Evolutionary conservation across 1,140 invertebrate species (phyloP).

Genomic region (Monomorium pharaonis): DNA sequence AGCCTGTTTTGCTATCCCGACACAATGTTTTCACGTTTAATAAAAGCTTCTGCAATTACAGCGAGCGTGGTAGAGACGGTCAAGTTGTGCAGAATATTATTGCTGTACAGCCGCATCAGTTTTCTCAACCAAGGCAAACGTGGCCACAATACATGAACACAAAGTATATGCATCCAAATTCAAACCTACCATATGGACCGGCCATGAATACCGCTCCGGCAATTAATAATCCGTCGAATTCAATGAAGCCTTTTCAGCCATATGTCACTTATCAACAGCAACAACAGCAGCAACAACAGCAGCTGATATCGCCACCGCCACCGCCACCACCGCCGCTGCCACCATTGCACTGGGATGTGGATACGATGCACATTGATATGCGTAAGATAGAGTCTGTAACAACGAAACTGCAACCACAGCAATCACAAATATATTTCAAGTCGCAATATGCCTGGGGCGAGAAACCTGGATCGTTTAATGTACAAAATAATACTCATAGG

Average conservation of each 20-base stretch:
- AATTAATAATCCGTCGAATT: conserved; percentile 53
- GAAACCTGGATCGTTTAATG: conserved; percentile 48
- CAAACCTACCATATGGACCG: conserved; percentile 55
- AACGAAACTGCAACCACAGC: conserved; percentile 66
- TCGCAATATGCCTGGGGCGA: conserved; percentile 69
- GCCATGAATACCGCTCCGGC: conserved; percentile 57
- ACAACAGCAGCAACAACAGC: conserved; percentile 18
- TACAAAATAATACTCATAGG: conserved; percentile 59
- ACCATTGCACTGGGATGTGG: conserved; percentile 60
- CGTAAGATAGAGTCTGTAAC: conserved; percentile 62
- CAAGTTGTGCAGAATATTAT: conserved; percentile 53
- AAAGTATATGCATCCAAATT: conserved; percentile 69
- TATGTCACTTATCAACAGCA: conserved; percentile 63
- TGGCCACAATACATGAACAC: conserved; percentile 77
- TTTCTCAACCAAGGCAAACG: conserved; percentile 76
- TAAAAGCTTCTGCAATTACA: conserved; percentile 61
- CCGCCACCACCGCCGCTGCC: neutral
- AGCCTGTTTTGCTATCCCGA: conserved; percentile 68
- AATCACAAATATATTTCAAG: conserved; percentile 68
- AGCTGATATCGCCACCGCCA: neutral
- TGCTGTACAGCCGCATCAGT: conserved; percentile 75
- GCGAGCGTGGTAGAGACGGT: conserved; percentile 62
- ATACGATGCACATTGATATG: conserved; percentile 68
- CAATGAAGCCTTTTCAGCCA: conserved; percentile 41
- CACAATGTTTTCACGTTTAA: conserved; percentile 59